Evolutionary conservation across 2,113 vertebrate genomes (phyloP).

Genomic region (Nansenia antarctica): DNA sequence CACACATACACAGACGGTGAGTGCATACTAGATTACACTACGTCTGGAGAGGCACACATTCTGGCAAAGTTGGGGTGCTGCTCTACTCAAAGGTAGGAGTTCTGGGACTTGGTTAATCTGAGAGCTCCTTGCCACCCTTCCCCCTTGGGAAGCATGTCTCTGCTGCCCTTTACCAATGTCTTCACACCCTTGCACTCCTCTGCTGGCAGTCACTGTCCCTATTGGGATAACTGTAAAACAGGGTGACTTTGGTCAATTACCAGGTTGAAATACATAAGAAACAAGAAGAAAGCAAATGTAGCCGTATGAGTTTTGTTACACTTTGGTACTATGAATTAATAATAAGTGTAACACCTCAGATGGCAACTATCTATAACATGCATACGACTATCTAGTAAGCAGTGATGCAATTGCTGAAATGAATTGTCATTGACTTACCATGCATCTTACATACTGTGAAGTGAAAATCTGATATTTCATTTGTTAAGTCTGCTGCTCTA

Average conservation of each 20-base stretch:
- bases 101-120: not conserved
- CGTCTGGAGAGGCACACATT: conserved; percentile 52
- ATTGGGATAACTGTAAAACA: not conserved
- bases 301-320: no score
- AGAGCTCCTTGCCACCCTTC: conserved; percentile 35
- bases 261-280: not conserved
- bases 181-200: conserved; percentile 10
- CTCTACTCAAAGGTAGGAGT: not conserved
- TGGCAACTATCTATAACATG: conserved; percentile 1
- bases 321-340: not conserved
- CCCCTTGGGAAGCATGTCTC: conserved; percentile 35
- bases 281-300: not conserved
- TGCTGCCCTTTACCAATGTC: conserved; percentile 39
- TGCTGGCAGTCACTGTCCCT: not conserved
- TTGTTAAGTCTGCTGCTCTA: no score
- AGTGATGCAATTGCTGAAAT: not conserved
- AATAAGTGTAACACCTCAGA: conserved; percentile 14
- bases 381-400: not conserved
- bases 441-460: not conserved
- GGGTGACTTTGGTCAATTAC: not conserved
- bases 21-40: conserved; percentile 46
- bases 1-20: conserved; percentile 41
- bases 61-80: conserved; percentile 42
- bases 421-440: not conserved
- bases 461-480: conserved; percentile 4